Evolutionary conservation across 2,113 vertebrate genomes (phyloP).

Genomic region (Butastur rufipennis): DNA sequence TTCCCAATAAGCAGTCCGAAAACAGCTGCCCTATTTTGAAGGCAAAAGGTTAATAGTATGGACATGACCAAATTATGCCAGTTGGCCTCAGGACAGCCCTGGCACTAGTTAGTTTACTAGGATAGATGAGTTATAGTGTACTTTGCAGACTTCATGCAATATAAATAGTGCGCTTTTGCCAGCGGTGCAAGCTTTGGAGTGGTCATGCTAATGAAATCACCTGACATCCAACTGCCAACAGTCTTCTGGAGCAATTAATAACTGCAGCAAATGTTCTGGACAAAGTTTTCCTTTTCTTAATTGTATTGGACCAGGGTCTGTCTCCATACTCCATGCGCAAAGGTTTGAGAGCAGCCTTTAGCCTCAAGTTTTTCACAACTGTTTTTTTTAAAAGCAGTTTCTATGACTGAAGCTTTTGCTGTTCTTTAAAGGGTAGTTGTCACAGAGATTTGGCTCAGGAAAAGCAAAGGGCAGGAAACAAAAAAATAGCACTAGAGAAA

Average conservation of each 20-base stretch:
- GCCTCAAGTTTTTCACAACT: not conserved
- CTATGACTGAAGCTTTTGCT: not conserved
- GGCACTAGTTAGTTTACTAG: not conserved
- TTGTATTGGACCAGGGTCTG: not conserved
- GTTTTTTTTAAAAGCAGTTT: not conserved
- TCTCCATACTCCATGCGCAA: not conserved
- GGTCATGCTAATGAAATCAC: not conserved
- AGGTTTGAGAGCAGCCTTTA: not conserved
- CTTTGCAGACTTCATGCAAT: not conserved
- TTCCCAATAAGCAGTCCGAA: not conserved
- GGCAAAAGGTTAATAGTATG: not conserved
- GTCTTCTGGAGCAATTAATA: not conserved
- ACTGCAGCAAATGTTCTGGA: not conserved
- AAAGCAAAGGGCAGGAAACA: constrained; percentile 37
- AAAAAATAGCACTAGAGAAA: constrained; percentile 44
- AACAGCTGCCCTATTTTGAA: not conserved
- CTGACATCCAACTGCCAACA: not conserved
- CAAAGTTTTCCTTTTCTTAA: not conserved
- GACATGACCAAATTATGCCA: not conserved
- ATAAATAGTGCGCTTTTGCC: not conserved
- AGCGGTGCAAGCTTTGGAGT: not conserved
- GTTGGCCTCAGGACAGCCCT: not conserved
- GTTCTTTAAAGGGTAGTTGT: constrained; percentile 2
- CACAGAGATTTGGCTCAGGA: constrained; percentile 43
- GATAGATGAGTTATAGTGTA: not conserved